These are phyloP conservation scores for Scrobipalpa costella DNA, from an alignment of 2,888 invertebrate species.

Conservation along the genomic window DNA sequence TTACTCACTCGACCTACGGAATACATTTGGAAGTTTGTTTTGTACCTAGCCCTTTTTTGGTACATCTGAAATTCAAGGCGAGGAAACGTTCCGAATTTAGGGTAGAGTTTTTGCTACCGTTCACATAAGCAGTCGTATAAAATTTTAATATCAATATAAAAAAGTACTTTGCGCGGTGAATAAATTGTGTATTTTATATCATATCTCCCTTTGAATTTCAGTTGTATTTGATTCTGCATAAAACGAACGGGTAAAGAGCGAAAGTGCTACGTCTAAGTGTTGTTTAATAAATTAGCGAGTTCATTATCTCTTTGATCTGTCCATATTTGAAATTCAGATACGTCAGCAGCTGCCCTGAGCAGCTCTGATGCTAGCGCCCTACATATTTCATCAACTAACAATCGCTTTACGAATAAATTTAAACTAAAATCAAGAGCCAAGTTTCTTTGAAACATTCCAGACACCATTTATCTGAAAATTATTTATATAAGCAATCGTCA, in stretches of 20 bases:
- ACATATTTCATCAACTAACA: slow-evolving; percentile 47
- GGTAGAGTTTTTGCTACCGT: not conserved
- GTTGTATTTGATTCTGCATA: not conserved
- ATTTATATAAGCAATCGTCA: slow-evolving; percentile 1
- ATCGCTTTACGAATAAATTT: slow-evolving; percentile 40
- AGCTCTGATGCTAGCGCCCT: slow-evolving; percentile 19
- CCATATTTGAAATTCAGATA: slow-evolving; percentile 53
- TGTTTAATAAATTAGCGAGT: slow-evolving; percentile 35
- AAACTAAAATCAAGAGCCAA: slow-evolving; percentile 17
- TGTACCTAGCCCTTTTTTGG: slow-evolving; percentile 13
- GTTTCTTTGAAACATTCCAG: slow-evolving; percentile 15
- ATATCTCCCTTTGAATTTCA: not conserved
- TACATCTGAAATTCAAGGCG: slow-evolving; percentile 17
- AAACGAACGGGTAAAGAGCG: not conserved
- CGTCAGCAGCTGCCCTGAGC: slow-evolving; percentile 37
- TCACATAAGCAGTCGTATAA: slow-evolving; percentile 1
- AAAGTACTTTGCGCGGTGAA: not conserved
- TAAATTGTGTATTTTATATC: not conserved
- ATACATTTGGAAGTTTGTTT: slow-evolving; percentile 34
- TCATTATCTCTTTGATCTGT: slow-evolving; percentile 42
- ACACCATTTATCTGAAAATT: not conserved
- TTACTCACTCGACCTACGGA: slow-evolving; percentile 33
- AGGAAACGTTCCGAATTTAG: not conserved
- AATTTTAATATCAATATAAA: not conserved
- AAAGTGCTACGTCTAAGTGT: slow-evolving; percentile 14